Evolutionary conservation across 2,888 invertebrate species (phyloP).

Genomic region (Drosophila buzzatii): DNA sequence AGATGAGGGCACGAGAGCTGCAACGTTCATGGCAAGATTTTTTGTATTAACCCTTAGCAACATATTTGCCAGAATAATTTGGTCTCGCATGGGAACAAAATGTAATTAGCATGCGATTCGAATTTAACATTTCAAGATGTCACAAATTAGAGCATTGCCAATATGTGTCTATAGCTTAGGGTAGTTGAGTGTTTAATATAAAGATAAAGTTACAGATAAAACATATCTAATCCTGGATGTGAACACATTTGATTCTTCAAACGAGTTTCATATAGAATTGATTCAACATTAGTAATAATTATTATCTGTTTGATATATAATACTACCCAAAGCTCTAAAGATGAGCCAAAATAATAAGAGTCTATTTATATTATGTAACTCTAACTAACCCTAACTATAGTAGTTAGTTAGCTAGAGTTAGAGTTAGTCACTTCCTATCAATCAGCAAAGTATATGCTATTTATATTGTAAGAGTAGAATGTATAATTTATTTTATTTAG

Average conservation of each 20-base stretch:
- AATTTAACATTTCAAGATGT: slow-evolving; percentile 72
- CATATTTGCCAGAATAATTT: not conserved
- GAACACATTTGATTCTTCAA: not conserved
- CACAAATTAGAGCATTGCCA: slow-evolving; percentile 73
- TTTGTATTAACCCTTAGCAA: not conserved
- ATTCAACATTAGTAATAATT: not conserved
- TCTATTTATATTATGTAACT: not conserved
- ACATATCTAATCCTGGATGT: not conserved
- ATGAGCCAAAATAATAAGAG: not conserved
- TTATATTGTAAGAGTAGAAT: not conserved
- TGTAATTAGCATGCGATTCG: slow-evolving; percentile 79
- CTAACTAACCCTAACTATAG: no score
- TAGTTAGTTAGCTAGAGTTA: not conserved
- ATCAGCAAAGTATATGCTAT: not conserved
- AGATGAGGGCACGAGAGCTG: slow-evolving; percentile 29
- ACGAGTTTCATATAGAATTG: not conserved
- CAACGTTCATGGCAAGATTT: slow-evolving; percentile 31
- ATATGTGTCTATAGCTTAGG: slow-evolving; percentile 4
- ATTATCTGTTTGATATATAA: no score
- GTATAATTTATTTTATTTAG: not conserved
- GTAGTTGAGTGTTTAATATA: no score
- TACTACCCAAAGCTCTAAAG: no score
- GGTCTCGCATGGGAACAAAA: slow-evolving; percentile 9
- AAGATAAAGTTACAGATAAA: no score
- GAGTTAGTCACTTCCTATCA: not conserved